Evolutionary conservation across 1,140 invertebrate species (phyloP).

Genomic region (Prorops nasuta): DNA sequence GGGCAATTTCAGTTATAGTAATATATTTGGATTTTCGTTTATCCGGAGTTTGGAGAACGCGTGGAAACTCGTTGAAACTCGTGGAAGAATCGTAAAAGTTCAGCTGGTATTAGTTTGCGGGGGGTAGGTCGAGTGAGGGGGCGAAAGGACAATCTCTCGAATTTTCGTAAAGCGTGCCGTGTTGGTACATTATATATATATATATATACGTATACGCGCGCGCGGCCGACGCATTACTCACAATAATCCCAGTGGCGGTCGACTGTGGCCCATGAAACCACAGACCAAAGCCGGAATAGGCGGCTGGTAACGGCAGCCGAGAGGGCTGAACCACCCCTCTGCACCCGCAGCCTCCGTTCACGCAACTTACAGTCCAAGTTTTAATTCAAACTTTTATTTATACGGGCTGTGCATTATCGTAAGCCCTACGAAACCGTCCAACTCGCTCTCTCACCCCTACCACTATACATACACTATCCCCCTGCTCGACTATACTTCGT

Average conservation of each 20-base stretch:
- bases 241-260: constrained; percentile 24
- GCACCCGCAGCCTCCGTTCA: background rate
- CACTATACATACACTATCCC: background rate
- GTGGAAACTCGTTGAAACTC: too few relatives aligned
- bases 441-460: background rate
- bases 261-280: background rate
- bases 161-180: constrained; percentile 26
- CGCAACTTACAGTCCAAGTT: constrained; percentile 28
- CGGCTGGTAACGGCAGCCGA: too few relatives aligned
- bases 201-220: too few relatives aligned
- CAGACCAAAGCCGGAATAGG: background rate
- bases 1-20: too few relatives aligned
- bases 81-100: background rate
- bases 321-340: background rate
- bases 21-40: too few relatives aligned
- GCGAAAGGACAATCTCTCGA: constrained; percentile 21
- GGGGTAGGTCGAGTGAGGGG: background rate
- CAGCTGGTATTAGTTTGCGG: background rate
- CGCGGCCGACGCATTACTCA: constrained; percentile 24
- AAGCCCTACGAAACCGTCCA: constrained; percentile 3
- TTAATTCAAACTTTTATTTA: constrained; percentile 34
- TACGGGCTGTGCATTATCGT: constrained; percentile 22
- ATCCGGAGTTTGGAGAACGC: too few relatives aligned
- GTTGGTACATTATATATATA: background rate
- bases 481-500: background rate